Evolutionary conservation across 1,140 invertebrate genomes (phyloP).

Genomic region (Drosophila melanogaster): DNA sequence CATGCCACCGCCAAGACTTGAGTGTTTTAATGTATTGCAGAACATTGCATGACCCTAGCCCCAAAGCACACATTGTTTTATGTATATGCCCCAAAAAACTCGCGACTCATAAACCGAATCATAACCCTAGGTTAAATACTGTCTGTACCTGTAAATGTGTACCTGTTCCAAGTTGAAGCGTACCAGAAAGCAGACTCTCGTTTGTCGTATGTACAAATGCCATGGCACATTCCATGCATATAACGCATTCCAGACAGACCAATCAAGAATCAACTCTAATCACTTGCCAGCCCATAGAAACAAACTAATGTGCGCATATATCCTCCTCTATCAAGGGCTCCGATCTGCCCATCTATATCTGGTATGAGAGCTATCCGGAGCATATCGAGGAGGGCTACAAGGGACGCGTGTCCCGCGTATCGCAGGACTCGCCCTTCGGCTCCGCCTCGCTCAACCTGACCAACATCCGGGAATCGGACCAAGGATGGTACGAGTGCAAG

Average conservation of each 20-base stretch:
- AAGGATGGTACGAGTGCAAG: slow-evolving; percentile 99
- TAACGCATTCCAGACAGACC: slow-evolving; percentile 38
- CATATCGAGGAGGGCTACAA: slow-evolving; percentile 97
- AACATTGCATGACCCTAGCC: slow-evolving; percentile 15
- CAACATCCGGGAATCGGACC: slow-evolving; percentile 95
- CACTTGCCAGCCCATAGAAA: background rate
- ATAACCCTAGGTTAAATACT: slow-evolving; percentile 29
- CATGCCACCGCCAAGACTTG: slow-evolving; percentile 19
- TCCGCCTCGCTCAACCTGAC: slow-evolving; percentile 97
- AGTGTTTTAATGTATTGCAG: slow-evolving; percentile 2
- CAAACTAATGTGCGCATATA: slow-evolving; percentile 9
- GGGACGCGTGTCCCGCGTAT: slow-evolving; percentile 94
- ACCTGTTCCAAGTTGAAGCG: slow-evolving; percentile 23
- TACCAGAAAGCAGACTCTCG: slow-evolving; percentile 34
- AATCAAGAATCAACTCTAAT: slow-evolving; percentile 25
- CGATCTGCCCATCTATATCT: slow-evolving; percentile 98
- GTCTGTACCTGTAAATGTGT: slow-evolving; percentile 35
- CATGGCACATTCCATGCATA: slow-evolving; percentile 48
- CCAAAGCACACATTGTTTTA: slow-evolving; percentile 5
- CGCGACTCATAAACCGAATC: slow-evolving; percentile 34
- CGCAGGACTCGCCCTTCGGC: slow-evolving; percentile 93
- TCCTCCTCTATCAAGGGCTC: slow-evolving; percentile 86
- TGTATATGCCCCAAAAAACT: slow-evolving; percentile 13
- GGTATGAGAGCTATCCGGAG: slow-evolving; percentile 98
- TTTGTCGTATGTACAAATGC: slow-evolving; percentile 51